Conservation (phyloP, 2,888 invertebrate species). For the Thysanoteuthis rhombus region DNA sequence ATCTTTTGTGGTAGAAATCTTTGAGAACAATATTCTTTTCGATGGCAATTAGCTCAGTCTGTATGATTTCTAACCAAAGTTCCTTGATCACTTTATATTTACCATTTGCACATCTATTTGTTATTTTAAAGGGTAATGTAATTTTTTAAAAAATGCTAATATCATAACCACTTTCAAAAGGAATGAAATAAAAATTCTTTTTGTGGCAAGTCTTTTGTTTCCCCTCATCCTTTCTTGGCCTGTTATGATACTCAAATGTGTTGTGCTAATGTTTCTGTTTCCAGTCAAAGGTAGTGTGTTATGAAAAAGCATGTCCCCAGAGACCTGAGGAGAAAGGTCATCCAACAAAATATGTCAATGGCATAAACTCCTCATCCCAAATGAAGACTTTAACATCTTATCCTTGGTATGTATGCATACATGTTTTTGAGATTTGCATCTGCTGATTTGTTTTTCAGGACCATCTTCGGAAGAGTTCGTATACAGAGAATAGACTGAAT, state of each 20-base stretch:
- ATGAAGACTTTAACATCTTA: conserved; percentile 29
- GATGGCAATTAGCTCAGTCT: too few relatives aligned
- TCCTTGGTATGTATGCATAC: conserved; percentile 29
- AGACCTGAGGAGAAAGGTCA: not conserved
- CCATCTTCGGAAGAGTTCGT: conserved; percentile 21
- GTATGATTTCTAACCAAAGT: too few relatives aligned
- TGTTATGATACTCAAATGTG: not conserved
- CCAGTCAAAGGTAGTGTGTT: conserved; percentile 12
- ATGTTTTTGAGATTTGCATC: not conserved
- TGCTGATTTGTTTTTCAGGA: conserved; percentile 16
- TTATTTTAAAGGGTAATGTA: too few relatives aligned
- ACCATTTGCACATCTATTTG: too few relatives aligned
- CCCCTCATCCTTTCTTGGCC: not conserved
- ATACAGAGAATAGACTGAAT: conserved; percentile 21
- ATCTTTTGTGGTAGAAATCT: too few relatives aligned
- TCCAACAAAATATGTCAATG: conserved; percentile 26
- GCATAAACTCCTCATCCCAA: conserved; percentile 20
- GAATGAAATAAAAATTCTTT: not conserved
- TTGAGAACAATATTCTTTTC: too few relatives aligned
- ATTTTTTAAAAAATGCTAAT: too few relatives aligned
- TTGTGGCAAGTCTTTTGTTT: not conserved
- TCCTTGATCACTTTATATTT: too few relatives aligned
- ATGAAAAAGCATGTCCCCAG: conserved; percentile 29
- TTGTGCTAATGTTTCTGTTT: conserved; percentile 23
- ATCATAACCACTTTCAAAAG: not conserved